These are phyloP conservation scores for Drosophila fuyamai DNA, from an alignment of 1,140 invertebrate genomes.

Conservation along the genomic window DNA sequence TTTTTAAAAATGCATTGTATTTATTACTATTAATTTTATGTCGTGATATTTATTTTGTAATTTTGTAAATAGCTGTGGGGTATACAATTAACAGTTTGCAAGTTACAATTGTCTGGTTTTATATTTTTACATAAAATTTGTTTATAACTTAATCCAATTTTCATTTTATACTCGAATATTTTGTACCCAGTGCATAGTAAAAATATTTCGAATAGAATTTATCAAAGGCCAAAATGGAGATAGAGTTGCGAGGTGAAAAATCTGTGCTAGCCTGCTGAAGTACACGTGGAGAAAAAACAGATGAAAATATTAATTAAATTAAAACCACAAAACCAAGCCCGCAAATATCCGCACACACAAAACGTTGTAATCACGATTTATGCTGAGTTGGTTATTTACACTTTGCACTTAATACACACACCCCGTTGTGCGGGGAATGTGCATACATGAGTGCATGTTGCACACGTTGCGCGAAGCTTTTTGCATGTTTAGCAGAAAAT, in stretches of 20 bases:
- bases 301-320: slow-evolving; percentile 81
- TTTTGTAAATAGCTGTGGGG: no score
- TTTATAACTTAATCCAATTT: no score
- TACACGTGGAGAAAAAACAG: slow-evolving; percentile 38
- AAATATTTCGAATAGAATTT: slow-evolving; percentile 7
- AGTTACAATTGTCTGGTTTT: no score
- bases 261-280: slow-evolving; percentile 13
- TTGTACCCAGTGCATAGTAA: slow-evolving; percentile 1
- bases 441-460: slow-evolving; percentile 72
- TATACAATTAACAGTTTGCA: no score
- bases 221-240: not conserved
- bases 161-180: not conserved
- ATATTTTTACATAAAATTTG: no score
- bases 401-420: slow-evolving; percentile 81
- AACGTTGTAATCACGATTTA: slow-evolving; percentile 83
- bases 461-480: slow-evolving; percentile 75
- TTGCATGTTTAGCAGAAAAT: slow-evolving; percentile 83
- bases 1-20: no score
- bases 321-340: slow-evolving; percentile 81
- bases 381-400: slow-evolving; percentile 82
- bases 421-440: slow-evolving; percentile 8
- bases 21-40: no score
- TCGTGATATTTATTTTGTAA: no score
- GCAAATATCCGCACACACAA: slow-evolving; percentile 78
- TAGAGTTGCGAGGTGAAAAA: slow-evolving; percentile 1